Evolutionary conservation across 2,888 invertebrate species (phyloP), one percentile per base, ranked within the genome.

Genomic region (Megalurothrips usitatus): DNA sequence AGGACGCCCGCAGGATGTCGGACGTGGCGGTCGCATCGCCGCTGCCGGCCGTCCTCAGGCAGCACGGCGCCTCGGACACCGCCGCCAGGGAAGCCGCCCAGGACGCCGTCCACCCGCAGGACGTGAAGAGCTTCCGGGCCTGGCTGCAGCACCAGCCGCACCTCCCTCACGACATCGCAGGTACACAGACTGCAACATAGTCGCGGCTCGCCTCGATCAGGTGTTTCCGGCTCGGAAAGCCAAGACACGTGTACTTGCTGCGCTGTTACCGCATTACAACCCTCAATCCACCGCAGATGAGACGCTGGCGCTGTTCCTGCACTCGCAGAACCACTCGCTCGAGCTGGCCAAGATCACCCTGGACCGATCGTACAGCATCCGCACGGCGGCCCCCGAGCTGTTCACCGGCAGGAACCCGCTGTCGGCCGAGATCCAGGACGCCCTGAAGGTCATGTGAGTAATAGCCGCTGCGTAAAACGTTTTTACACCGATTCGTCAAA

Each of bases 141-240:
- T 80, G 80, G 80, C 80, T 80, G 2, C 11, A 63, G 63, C 80
- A 80, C 58, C 80, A 80, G 80, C 80, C 80, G 28, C 80, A 80
- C 52, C 80, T 80, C 23, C 80, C 80, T 11, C 80, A 80, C 14
- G 80, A 80, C 58, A 75, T 75, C 68, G 11, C 68, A 75, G 68
- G 68, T 26, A 26, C 58, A 19, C 19, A 58, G 14, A 58, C 4
- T 19, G 58, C 58, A 17, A 10, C 52, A 19, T 10, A 10, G 12
- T 52, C 10, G n/a, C n/a, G 52, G 52, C 10, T 52, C 52, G 52
- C 12, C 14, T 52, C 52, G 6, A n/a, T n/a, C n/a, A n/a, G n/a
- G 12, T 3, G 12, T 6, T 9, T 17, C 14, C 52, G 2, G 19
- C 4, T 52, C 10, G 2, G 52, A 19, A 52, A 19, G 14, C 19